phyloP scores from a whole-genome alignment of 2,797 vertebrate genomes.

The Thripadectes ignobilis region DNA sequence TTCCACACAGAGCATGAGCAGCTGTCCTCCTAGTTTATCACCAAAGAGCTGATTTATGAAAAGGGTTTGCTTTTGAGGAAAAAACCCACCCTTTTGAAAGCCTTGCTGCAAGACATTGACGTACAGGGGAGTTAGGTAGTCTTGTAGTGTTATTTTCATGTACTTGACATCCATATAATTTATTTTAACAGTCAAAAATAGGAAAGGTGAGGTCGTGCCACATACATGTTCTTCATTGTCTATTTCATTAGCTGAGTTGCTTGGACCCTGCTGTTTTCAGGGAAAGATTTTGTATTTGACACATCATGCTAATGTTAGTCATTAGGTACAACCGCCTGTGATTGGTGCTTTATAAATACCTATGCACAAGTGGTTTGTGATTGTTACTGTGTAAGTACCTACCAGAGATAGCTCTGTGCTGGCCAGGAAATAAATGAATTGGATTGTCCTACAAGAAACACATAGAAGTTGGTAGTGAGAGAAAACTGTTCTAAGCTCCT shows the following conservation, averaged over 20 bases:
- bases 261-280: slow-evolving; percentile 14
- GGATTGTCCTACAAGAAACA: background rate
- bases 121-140: background rate
- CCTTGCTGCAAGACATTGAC: background rate
- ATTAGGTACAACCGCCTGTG: background rate
- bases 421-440: background rate
- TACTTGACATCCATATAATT: background rate
- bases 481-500: background rate
- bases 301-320: slow-evolving; percentile 29
- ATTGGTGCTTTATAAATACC: slow-evolving; percentile 27
- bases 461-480: background rate
- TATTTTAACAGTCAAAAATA: background rate
- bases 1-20: background rate
- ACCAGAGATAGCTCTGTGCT: background rate
- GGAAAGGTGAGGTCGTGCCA: background rate
- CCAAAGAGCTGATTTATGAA: background rate
- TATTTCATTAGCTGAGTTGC: background rate
- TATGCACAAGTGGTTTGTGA: background rate
- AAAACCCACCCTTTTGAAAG: rapidly evolving
- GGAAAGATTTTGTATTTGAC: slow-evolving; percentile 29
- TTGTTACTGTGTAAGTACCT: slow-evolving; percentile 1
- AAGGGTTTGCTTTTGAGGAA: background rate
- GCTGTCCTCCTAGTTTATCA: background rate
- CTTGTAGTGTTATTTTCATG: background rate
- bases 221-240: background rate